Conservation (phyloP, 2,113 vertebrate species). For the Bostrychus sinensis region DNA sequence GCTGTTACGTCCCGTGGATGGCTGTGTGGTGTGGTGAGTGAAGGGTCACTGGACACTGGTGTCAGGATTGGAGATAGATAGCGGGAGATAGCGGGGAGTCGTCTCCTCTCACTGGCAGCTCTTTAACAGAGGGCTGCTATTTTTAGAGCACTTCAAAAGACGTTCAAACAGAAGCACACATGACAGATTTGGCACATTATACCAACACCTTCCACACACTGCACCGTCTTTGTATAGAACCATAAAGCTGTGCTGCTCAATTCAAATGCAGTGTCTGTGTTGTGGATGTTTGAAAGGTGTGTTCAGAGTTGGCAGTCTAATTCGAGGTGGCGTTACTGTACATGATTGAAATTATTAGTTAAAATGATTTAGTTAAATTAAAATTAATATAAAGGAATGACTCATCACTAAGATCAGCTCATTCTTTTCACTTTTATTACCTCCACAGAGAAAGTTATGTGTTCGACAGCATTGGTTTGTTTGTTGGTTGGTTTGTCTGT, state of each 20-base stretch:
- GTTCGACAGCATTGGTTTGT: too few species aligned
- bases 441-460: too few species aligned
- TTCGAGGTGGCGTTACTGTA: too few species aligned
- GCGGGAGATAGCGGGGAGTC: slow-evolving; percentile 53
- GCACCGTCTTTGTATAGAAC: neutral
- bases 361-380: too few species aligned
- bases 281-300: too few species aligned
- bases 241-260: neutral
- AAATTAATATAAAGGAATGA: too few species aligned
- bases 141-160: slow-evolving; percentile 59
- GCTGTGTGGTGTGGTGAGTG: slow-evolving; percentile 24
- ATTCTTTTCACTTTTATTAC: too few species aligned
- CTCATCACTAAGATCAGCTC: too few species aligned
- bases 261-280: too few species aligned
- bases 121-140: slow-evolving; percentile 58
- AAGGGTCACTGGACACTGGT: slow-evolving; percentile 46
- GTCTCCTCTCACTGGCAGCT: slow-evolving; percentile 52
- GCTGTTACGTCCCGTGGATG: slow-evolving; percentile 19
- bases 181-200: slow-evolving; percentile 12
- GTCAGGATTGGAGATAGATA: slow-evolving; percentile 33
- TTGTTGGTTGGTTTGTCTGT: too few species aligned
- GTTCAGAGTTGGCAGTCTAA: too few species aligned
- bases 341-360: too few species aligned
- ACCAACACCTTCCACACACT: neutral
- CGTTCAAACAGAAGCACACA: slow-evolving; percentile 34